Evolutionary conservation across 2,113 vertebrate genomes (phyloP).

Genomic region (Dicrurus megarhynchus): DNA sequence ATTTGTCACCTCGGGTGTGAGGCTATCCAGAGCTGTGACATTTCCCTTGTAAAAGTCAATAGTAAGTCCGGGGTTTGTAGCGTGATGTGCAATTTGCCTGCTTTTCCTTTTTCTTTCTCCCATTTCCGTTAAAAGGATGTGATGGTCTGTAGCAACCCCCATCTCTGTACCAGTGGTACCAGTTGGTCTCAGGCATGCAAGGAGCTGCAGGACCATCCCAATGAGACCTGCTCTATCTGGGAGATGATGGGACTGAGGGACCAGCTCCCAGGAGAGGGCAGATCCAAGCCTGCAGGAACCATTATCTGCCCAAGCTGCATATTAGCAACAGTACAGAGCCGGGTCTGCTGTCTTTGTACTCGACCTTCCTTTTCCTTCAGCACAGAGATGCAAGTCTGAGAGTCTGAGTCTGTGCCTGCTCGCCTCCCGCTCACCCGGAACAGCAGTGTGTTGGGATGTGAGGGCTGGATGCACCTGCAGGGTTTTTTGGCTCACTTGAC

Average conservation of each 20-base stretch:
- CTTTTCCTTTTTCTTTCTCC: neutral
- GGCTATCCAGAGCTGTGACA: neutral
- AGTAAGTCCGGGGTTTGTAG: neutral
- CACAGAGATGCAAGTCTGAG: accelerated
- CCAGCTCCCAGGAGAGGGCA: neutral
- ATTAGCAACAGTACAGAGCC: neutral
- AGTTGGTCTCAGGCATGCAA: neutral
- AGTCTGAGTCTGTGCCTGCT: neutral
- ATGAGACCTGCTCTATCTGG: neutral
- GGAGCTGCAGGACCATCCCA: neutral
- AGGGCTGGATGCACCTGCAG: neutral
- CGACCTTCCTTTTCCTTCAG: neutral
- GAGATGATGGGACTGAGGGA: neutral
- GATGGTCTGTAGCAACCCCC: neutral
- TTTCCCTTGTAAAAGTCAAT: neutral
- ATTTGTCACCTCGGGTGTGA: neutral
- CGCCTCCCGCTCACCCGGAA: accelerated
- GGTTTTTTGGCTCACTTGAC: neutral
- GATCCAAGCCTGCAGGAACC: neutral
- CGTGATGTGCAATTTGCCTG: neutral
- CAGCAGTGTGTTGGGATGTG: neutral
- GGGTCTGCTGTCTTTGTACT: neutral
- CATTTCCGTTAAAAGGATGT: neutral
- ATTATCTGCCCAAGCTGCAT: accelerated
- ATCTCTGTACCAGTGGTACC: neutral